Base-by-base conservation (phyloP, 2,888 invertebrate species). In the Molanna angustata region DNA sequence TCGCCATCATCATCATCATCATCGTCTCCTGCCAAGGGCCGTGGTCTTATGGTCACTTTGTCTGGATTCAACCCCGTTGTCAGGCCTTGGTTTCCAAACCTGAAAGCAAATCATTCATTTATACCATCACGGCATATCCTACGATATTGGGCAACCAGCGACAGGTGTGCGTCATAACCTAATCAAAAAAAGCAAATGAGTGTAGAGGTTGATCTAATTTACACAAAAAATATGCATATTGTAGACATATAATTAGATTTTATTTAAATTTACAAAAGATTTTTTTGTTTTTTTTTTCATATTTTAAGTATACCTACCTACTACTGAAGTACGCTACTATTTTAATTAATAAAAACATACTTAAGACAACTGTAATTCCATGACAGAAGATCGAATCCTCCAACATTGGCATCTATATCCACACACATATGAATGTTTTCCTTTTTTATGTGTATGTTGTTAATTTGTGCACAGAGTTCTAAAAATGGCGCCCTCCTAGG, bases 341-440 rank as follows among this genome's bases (percentile, higher is more conserved):
- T n/a, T n/a, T n/a, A n/a, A n/a, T n/a, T n/a, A n/a, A n/a, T 7
- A 27, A 9, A 20, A 18, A 33, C 52, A 20, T 65, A 76, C 77
- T 74, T 74, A 58, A 77, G 75, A 63, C 77, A 77, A 66, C 72
- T 72, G 55, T 76, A 77, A 7, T 75, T 73, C 64, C 82, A 75
- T 14, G 80, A 78, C 58, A 82, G 81, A 52, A 83, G 63, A 37
- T 78, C 75, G 58, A 78, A 82, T 9, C 79, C 80, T 37, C 73
- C 80, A 56, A 83, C 78, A 57, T 78, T 78, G 1, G 86, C 89
- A 58, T 86, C 85, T 63, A 90, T 81, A 63, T 83, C 85, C 62
- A 90, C 73, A 66, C 91, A 91, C 27, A 88, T 80, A 63, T 88
- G 90, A 58, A 90, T 82, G 65, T 90, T 90, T 54, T 86, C 78